These are phyloP conservation scores for Glaucopsyche alexis DNA, from an alignment of 2,888 invertebrate genomes.

Conservation along the genomic window DNA sequence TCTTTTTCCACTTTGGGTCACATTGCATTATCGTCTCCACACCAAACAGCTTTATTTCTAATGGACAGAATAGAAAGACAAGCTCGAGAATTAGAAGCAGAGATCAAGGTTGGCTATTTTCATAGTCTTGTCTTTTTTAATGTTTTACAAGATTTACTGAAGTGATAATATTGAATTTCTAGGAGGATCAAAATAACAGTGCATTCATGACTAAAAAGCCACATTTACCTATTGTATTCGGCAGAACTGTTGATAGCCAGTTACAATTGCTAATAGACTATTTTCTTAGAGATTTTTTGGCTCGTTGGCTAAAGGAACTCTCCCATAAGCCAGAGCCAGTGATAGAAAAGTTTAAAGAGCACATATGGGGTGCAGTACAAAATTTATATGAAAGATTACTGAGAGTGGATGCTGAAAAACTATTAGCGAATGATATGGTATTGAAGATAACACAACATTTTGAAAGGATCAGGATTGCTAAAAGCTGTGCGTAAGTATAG, in stretches of 20 bases:
- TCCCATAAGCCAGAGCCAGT: slow-evolving; percentile 83
- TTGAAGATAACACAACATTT: slow-evolving; percentile 91
- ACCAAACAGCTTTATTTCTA: slow-evolving; percentile 81
- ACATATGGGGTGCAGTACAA: slow-evolving; percentile 90
- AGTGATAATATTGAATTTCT: slow-evolving; percentile 33
- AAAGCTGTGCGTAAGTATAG: slow-evolving; percentile 86
- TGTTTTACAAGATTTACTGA: neutral
- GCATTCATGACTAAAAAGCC: slow-evolving; percentile 63
- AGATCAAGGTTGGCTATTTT: slow-evolving; percentile 75
- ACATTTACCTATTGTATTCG: slow-evolving; percentile 88
- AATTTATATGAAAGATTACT: slow-evolving; percentile 85
- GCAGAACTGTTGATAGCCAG: slow-evolving; percentile 90
- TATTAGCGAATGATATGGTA: slow-evolving; percentile 91
- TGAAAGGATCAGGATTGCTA: slow-evolving; percentile 89
- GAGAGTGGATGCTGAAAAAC: slow-evolving; percentile 89
- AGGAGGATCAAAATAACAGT: slow-evolving; percentile 72
- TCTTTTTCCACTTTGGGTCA: slow-evolving; percentile 80
- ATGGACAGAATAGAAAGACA: slow-evolving; percentile 82
- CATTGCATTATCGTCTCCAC: slow-evolving; percentile 82
- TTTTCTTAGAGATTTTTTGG: slow-evolving; percentile 88
- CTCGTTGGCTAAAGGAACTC: slow-evolving; percentile 86
- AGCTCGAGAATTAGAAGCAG: slow-evolving; percentile 80
- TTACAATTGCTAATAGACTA: slow-evolving; percentile 91
- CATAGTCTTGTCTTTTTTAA: slow-evolving; percentile 21
- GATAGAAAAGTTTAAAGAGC: slow-evolving; percentile 85